These are phyloP conservation scores for Brevimyrus niger DNA, from an alignment of 2,113 vertebrate genomes.

Conservation along the genomic window DNA sequence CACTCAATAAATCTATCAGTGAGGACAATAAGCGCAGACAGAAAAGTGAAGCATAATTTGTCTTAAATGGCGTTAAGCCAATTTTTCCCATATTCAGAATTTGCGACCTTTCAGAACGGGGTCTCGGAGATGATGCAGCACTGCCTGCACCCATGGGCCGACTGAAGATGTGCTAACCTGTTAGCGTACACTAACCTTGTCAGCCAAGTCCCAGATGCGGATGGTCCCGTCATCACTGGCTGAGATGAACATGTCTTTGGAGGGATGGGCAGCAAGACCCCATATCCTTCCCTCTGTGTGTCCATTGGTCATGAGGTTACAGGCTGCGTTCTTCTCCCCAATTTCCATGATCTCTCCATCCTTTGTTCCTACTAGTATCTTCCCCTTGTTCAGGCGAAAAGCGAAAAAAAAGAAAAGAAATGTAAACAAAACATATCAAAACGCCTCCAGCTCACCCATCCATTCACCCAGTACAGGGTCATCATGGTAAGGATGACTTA, in stretches of 20 bases:
- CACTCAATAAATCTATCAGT: too few species aligned
- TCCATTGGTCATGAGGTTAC: constrained; percentile 88
- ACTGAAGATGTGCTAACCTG: neutral
- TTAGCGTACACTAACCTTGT: constrained; percentile 71
- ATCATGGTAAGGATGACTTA: neutral
- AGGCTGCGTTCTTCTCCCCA: constrained; percentile 94
- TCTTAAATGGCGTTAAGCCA: neutral
- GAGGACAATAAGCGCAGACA: neutral
- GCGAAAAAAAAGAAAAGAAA: neutral
- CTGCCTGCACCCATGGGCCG: neutral
- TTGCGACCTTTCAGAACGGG: neutral
- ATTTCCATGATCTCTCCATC: constrained; percentile 96
- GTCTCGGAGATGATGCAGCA: neutral
- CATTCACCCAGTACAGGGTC: neutral
- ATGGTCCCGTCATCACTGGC: constrained; percentile 92
- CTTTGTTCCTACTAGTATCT: constrained; percentile 94
- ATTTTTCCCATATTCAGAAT: neutral
- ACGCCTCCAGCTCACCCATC: neutral
- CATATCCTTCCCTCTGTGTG: constrained; percentile 94
- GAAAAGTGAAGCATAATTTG: neutral
- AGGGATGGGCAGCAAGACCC: constrained; percentile 86
- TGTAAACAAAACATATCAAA: neutral
- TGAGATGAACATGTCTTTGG: constrained; percentile 86
- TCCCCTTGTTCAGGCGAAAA: constrained; percentile 62
- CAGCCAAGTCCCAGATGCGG: constrained; percentile 89